Conservation (phyloP, 2,888 invertebrate species). For the Anthophora plumipes region DNA sequence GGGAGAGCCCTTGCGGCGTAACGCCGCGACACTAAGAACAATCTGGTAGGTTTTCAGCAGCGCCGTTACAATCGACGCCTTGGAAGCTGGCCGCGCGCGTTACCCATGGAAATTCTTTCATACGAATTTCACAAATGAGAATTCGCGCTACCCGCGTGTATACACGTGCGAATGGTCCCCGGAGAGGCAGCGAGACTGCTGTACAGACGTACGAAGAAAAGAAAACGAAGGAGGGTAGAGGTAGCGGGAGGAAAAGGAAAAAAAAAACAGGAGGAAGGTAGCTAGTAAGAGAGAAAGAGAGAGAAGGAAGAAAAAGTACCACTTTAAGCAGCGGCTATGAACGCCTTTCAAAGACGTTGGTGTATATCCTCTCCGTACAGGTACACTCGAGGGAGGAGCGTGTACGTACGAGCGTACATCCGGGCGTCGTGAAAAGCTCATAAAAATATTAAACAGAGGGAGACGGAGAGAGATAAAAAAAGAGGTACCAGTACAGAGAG, state of each 20-base stretch:
- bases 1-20: constrained; percentile 23
- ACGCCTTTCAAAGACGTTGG: constrained; percentile 78
- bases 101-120: constrained; percentile 74
- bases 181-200: constrained; percentile 9
- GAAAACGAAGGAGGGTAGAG: constrained; percentile 21
- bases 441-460: constrained; percentile 81
- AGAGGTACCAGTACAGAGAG: constrained; percentile 64
- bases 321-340: constrained; percentile 73
- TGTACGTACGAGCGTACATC: constrained; percentile 34
- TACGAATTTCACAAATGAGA: constrained; percentile 79
- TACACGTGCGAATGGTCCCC: constrained; percentile 8
- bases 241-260: not conserved
- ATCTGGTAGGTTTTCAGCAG: constrained; percentile 55
- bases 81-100: constrained; percentile 32
- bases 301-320: constrained; percentile 54
- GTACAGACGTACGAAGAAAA: constrained; percentile 22
- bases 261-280: no score
- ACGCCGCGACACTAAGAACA: constrained; percentile 61
- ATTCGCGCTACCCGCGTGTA: constrained; percentile 52
- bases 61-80: constrained; percentile 64
- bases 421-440: constrained; percentile 80
- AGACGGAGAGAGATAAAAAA: constrained; percentile 59
- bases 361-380: constrained; percentile 51
- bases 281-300: not conserved
- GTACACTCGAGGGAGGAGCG: constrained; percentile 40